Conservation (phyloP, 2,888 invertebrate species). For the Tipula unca region DNA sequence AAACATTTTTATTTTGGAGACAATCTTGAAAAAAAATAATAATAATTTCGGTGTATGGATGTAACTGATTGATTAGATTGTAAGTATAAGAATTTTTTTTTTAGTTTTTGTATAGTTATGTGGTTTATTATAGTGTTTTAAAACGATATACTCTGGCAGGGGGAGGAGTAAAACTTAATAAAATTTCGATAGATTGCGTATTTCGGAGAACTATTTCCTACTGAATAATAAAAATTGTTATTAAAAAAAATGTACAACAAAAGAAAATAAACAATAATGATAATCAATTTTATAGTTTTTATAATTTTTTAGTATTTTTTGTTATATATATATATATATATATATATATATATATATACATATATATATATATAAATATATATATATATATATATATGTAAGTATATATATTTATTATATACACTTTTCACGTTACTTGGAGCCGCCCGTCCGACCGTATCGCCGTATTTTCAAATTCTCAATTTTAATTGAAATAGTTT, state of each 20-base stretch:
- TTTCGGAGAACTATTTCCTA: neutral
- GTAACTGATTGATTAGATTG: neutral
- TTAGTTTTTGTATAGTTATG: neutral
- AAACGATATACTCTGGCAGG: neutral
- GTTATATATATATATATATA: neutral
- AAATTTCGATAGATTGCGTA: neutral
- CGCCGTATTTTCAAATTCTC: slow-evolving; percentile 26
- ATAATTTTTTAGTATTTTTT: neutral
- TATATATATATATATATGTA: no score
- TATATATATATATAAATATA: no score
- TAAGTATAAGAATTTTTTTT: neutral
- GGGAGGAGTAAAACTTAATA: neutral
- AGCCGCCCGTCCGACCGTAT: slow-evolving; percentile 25
- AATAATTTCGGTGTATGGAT: neutral
- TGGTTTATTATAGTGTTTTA: neutral
- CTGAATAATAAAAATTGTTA: neutral
- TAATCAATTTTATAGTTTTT: neutral
- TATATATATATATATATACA: no score
- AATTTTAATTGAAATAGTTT: slow-evolving; percentile 30
- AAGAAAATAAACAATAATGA: neutral
- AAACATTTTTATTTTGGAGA: neutral
- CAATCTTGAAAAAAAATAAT: neutral
- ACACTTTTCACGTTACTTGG: neutral
- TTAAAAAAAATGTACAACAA: neutral
- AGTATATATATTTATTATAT: neutral